These are phyloP conservation scores for Romanogobio albipinnatus DNA, from an alignment of 2,113 vertebrate genomes.

Conservation along the genomic window DNA sequence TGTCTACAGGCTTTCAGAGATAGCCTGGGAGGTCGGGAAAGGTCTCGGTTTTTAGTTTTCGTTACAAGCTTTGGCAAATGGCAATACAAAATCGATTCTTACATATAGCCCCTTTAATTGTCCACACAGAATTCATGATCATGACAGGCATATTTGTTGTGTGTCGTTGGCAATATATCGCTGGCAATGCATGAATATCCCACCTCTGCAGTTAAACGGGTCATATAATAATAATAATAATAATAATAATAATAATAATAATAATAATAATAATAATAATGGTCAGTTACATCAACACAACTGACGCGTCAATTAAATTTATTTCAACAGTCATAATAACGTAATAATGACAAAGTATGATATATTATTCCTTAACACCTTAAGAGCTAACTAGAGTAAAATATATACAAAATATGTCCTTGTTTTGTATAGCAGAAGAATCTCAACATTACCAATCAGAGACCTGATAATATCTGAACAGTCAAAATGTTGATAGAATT, in stretches of 20 bases:
- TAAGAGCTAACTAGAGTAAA: not conserved
- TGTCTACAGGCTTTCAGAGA: too few species aligned
- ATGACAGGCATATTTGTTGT: not conserved
- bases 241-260: not conserved
- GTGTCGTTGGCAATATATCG: not conserved
- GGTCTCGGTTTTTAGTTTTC: too few species aligned
- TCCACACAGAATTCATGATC: too few species aligned
- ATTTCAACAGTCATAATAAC: not conserved
- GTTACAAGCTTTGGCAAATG: too few species aligned
- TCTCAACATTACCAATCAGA: not conserved
- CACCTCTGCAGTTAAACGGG: constrained; percentile 5
- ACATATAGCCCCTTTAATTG: too few species aligned
- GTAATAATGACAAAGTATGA: not conserved
- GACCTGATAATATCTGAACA: not conserved
- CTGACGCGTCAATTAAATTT: not conserved
- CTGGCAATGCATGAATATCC: not conserved
- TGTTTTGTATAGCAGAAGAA: not conserved
- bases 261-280: not conserved
- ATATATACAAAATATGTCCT: not conserved
- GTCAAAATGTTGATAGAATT: not conserved
- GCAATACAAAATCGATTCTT: too few species aligned
- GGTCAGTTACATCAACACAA: not conserved
- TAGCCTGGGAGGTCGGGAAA: too few species aligned
- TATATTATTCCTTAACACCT: not conserved
- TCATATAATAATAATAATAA: not conserved